Base-by-base conservation (phyloP, 2,888 invertebrate species). In the Eurois occulta region DNA sequence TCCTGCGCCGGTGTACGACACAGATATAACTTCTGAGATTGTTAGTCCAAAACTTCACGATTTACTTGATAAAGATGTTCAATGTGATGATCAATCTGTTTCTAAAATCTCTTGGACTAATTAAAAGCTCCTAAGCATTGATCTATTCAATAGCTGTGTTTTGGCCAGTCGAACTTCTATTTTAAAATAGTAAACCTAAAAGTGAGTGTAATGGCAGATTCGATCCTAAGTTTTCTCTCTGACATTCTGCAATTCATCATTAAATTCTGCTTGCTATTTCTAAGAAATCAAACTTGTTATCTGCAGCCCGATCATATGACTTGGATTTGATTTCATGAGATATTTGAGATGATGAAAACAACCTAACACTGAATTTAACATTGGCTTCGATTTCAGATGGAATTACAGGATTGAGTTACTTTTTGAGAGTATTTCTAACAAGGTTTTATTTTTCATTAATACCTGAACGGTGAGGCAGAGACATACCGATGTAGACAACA, bases 311-410 rank as follows among this genome's bases (percentile, higher is more conserved):
- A 78, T 81, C 71, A 68, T 65, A 52, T 76, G 41, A 71, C 75
- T 35, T 60, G 78, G 77, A 62, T 32, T 83, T 43, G 38, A 73
- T 85, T 79, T 73, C 79, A 74, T 69, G 6, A 10, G 83, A 74
- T 58, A 85, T 83, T 73, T 75, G 85, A 85, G 79, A 77, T 38
- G 55, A 74, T 62, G 72, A 75, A 71, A 79, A 69, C 24, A 65
- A 85, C 72, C 75, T 60, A 52, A 81, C 71, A 77, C 71, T 75
- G 0, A 52, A 80, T n/a, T 64, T 55, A 5, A 66, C 70, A 64
- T 60, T 38, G 48, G 41, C 52, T 77, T 77, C 13, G 18, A 73
- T 75, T 77, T 58, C 75, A 62, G 60, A 60, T 55, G 13, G 65
- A 60, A 73, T 75, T 55, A 64, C 32, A 52, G 60, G 60, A 70